Percentiles rank a stretch among this genome's conserved stretches.
phyloP scores from a whole-genome alignment of 1,140 invertebrate species.

The Aphis craccivora region DNA sequence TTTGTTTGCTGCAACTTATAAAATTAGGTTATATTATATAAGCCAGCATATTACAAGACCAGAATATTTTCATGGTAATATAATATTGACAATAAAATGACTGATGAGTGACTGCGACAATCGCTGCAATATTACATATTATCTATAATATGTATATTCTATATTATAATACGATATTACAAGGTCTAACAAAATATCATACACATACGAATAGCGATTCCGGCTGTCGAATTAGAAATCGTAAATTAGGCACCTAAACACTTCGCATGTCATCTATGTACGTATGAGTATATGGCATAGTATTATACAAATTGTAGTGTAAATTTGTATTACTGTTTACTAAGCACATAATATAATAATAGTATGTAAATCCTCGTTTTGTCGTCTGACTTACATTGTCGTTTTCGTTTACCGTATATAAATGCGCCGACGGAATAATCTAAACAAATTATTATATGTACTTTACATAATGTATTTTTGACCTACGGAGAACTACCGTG shows the following conservation, averaged over 20 bases:
- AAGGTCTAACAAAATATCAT: no score
- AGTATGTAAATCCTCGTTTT: background rate
- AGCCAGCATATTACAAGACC: no score
- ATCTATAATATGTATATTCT: no score
- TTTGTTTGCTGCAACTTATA: no score
- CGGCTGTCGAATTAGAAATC: background rate
- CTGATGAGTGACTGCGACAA: no score
- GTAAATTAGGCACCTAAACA: background rate
- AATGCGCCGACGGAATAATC: background rate
- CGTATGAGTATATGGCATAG: background rate
- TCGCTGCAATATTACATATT: no score
- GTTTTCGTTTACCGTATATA: background rate
- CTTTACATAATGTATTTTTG: background rate
- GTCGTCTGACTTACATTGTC: background rate
- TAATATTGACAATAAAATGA: no score
- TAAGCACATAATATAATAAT: background rate
- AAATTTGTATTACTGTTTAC: background rate
- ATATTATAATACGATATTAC: no score
- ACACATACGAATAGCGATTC: no score
- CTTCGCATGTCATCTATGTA: background rate
- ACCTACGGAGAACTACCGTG: background rate
- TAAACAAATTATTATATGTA: slow-evolving; percentile 14
- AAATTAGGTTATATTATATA: no score
- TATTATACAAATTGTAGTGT: background rate
- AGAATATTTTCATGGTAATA: no score